Evolutionary conservation across 2,888 invertebrate species (phyloP), one percentile per base, ranked within the genome.

Genomic region (Erebia aethiops): DNA sequence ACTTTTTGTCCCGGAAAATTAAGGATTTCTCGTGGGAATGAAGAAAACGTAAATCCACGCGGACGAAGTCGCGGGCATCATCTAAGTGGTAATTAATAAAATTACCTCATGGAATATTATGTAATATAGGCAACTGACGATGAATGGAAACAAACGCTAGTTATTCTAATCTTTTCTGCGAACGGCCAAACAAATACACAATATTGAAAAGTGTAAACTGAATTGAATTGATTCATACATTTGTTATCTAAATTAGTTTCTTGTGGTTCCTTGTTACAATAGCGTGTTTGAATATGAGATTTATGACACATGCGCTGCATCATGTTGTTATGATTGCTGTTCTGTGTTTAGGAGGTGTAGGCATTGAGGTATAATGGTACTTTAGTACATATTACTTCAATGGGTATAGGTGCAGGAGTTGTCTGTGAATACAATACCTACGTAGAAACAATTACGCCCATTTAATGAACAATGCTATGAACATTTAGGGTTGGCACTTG

Each of bases 181-280:
- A 62, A 62, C 13, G 14, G 14, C 41, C 4, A 57, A 63, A 57
- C 18, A n/a, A 13, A 35, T 26, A 43, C 18, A 18, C 4, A 1
- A 13, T 11, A 63, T 64, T 51, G 57, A 51, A 61, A 66, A 52
- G 26, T 52, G 54, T 43, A 52, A 54, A 46, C 46, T 13, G 64
- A 70, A 57, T 46, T 71, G 46, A 7, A 71, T 72, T 74, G 74
- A 74, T 76, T 75, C 70, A 72, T 66, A 62, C 62, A 69, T 66
- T 71, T 70, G 70, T 70, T 73, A 73, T 73, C 70, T 66, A 71
- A 75, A 75, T 70, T 69, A 71, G 62, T 72, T 73, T 71, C 65
- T 73, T 72, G 68, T 60, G 72, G 69, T 73, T 73, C 69, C 63
- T 72, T 71, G 66, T 62, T 71, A 75, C 67, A 67, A 74, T 75